These are phyloP conservation scores for Pachycephus smyrnensis DNA, from an alignment of 2,888 invertebrate species.

Conservation along the genomic window DNA sequence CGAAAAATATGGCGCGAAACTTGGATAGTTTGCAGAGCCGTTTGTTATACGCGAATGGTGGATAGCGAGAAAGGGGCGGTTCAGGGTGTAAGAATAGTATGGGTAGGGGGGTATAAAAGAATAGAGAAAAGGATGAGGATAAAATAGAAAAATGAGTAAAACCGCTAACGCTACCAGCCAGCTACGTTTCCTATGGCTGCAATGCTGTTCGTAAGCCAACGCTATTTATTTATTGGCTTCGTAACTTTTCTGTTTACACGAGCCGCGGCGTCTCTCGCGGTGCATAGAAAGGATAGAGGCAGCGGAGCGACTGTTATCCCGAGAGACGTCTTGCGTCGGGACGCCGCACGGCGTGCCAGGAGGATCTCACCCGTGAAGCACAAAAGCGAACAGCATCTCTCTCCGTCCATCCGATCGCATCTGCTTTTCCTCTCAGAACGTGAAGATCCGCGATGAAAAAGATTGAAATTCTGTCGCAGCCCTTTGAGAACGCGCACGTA, in stretches of 20 bases:
- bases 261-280: background rate
- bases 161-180: background rate
- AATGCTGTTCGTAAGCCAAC: background rate
- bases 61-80: background rate
- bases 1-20: constrained; percentile 37
- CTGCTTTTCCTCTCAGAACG: background rate
- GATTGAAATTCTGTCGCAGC: background rate
- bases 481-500: too few relatives aligned
- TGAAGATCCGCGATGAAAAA: background rate
- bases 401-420: background rate
- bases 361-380: background rate
- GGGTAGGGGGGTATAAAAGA: background rate
- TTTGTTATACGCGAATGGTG: constrained; percentile 28
- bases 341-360: background rate
- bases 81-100: background rate
- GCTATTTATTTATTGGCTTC: constrained; percentile 45
- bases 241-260: constrained; percentile 37
- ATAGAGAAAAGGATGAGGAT: background rate
- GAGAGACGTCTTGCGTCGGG: background rate
- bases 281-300: background rate
- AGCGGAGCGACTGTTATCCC: background rate
- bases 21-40: constrained; percentile 42
- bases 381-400: background rate
- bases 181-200: background rate
- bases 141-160: background rate